Conservation (phyloP, 1,140 invertebrate genomes). For the Microplitis demolitor region DNA sequence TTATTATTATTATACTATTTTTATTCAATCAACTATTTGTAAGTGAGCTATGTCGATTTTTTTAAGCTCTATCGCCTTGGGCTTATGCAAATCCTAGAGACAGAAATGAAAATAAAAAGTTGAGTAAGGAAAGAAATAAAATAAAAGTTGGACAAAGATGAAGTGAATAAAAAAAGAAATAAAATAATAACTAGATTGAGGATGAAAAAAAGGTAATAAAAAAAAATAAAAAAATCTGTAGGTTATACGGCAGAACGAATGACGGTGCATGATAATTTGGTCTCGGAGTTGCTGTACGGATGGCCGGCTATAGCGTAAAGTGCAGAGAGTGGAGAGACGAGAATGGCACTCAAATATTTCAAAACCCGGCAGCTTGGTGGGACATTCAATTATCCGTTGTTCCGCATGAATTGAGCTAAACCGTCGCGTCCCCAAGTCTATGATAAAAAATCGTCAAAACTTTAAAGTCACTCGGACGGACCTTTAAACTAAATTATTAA, state of each 20-base stretch:
- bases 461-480: slow-evolving; percentile 2
- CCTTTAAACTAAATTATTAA: background rate
- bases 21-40: slow-evolving; percentile 11
- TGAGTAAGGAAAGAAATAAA: background rate
- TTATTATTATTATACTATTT: background rate
- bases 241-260: slow-evolving; percentile 19
- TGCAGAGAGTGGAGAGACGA: background rate
- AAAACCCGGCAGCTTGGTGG: slow-evolving; percentile 27
- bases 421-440: background rate
- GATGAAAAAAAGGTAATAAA: background rate
- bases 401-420: slow-evolving; percentile 27
- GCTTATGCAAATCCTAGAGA: slow-evolving; percentile 35
- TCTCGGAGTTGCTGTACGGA: slow-evolving; percentile 15
- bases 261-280: slow-evolving; percentile 32
- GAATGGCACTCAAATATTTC: slow-evolving; percentile 28
- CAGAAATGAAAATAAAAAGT: background rate
- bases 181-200: slow-evolving; percentile 20
- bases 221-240: background rate
- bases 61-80: slow-evolving; percentile 23
- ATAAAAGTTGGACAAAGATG: background rate
- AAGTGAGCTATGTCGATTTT: too few species aligned
- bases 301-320: background rate
- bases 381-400: slow-evolving; percentile 31
- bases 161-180: background rate
- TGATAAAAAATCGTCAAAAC: slow-evolving; percentile 6